Conservation (phyloP, 1,140 invertebrate genomes). For the Popillia japonica region DNA sequence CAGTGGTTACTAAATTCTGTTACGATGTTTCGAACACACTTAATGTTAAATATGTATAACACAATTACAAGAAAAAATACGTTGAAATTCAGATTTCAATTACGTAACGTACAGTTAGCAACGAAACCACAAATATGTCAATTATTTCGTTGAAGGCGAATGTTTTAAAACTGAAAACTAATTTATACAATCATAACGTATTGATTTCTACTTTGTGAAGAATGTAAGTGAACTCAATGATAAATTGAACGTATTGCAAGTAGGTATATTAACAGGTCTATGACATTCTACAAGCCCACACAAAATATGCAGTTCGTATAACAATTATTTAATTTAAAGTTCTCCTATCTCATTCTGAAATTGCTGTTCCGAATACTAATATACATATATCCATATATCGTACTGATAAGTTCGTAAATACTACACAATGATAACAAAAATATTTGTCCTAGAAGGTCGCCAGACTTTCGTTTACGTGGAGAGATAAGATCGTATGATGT, state of each 20-base stretch:
- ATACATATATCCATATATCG: too few species aligned
- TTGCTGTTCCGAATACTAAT: too few species aligned
- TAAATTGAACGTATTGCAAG: too few species aligned
- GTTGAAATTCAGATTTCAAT: neutral
- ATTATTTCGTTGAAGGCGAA: conserved; percentile 3
- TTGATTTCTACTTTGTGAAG: neutral
- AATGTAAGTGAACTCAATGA: neutral
- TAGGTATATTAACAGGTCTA: too few species aligned
- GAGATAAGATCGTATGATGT: conserved; percentile 15
- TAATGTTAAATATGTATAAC: too few species aligned
- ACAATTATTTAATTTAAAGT: too few species aligned
- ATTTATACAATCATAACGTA: neutral
- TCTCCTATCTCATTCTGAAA: too few species aligned
- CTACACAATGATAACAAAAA: conserved; percentile 1
- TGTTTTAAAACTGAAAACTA: neutral
- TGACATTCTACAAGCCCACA: too few species aligned
- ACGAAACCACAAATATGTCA: conserved; percentile 5
- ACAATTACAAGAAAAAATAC: neutral
- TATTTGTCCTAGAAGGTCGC: conserved; percentile 17
- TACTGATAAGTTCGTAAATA: neutral
- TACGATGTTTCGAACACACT: too few species aligned
- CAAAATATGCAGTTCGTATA: too few species aligned
- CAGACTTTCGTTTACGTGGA: conserved; percentile 3
- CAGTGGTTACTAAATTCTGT: neutral
- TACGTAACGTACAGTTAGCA: neutral